Conservation (phyloP, 2,113 vertebrate species). For the Pelusios castaneus region DNA sequence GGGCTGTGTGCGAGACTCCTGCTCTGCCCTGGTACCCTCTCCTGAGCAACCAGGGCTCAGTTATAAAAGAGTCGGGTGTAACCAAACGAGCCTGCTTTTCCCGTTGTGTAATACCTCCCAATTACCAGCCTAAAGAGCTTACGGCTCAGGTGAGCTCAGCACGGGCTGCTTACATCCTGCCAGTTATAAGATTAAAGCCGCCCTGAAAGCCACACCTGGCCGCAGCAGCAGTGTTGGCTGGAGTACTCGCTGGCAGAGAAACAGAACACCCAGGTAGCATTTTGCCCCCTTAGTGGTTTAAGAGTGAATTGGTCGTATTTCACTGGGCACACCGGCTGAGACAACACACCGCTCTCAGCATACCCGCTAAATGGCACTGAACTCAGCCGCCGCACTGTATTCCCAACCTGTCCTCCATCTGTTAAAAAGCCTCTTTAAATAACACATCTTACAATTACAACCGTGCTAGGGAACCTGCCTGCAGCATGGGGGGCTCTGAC, state of each 20-base stretch:
- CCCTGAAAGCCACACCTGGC: constrained; percentile 6
- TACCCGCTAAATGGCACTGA: background rate
- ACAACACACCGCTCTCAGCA: background rate
- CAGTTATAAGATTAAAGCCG: background rate
- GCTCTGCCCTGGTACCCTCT: accelerated
- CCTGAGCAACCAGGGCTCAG: background rate
- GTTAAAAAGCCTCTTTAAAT: background rate
- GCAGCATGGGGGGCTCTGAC: accelerated
- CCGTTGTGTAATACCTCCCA: background rate
- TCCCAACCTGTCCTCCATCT: background rate
- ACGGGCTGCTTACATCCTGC: background rate
- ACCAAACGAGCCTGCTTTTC: background rate
- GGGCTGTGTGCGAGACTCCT: background rate
- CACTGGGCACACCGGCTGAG: background rate
- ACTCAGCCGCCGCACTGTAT: background rate
- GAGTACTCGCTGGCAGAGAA: background rate
- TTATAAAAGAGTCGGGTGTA: background rate
- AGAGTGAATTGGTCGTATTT: background rate
- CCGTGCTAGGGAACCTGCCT: background rate
- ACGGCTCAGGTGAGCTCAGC: background rate
- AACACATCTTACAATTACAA: accelerated
- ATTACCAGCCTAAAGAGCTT: background rate
- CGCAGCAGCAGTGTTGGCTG: background rate
- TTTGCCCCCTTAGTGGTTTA: background rate
- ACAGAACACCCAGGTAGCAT: background rate